A percentile compares a stretch with the other conserved stretches of the same genome.
phyloP scores from a whole-genome alignment of 2,888 invertebrate genomes.

The Prenolepis imparis region DNA sequence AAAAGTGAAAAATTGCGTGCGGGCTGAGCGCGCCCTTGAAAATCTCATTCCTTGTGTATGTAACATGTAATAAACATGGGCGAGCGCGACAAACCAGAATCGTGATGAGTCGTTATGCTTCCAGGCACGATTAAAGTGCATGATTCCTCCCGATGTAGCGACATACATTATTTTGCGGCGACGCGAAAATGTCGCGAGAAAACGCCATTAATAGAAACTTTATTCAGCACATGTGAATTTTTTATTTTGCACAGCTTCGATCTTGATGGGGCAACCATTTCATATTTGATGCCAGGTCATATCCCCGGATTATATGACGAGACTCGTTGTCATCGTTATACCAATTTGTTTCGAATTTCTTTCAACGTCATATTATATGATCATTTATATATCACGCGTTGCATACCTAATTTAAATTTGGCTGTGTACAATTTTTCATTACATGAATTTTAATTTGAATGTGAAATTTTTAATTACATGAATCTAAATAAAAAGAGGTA shows the following conservation, averaged over 20 bases:
- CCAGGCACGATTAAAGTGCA: conserved; percentile 60
- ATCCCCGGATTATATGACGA: background rate
- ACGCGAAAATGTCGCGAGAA: conserved; percentile 5
- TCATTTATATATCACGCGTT: conserved; percentile 5
- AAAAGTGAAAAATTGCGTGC: conserved; percentile 72
- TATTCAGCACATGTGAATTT: conserved; percentile 33
- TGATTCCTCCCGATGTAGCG: conserved; percentile 15
- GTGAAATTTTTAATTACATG: background rate
- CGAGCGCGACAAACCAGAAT: conserved; percentile 59
- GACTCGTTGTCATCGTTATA: background rate
- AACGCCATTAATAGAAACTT: conserved; percentile 42
- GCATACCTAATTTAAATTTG: background rate
- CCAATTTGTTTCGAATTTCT: conserved; percentile 21
- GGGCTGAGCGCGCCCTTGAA: conserved; percentile 65
- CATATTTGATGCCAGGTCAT: conserved; percentile 17
- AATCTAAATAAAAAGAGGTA: background rate
- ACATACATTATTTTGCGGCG: background rate
- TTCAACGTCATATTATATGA: background rate
- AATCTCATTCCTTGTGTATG: conserved; percentile 66
- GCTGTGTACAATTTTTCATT: conserved; percentile 5
- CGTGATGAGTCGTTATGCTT: conserved; percentile 63
- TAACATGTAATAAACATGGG: conserved; percentile 57
- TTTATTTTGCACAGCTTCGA: conserved; percentile 22
- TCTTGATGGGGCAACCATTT: conserved; percentile 32
- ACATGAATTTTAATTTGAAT: background rate